Base-by-base conservation (phyloP, 2,797 vertebrate species). In the Anomalospiza imberbis region DNA sequence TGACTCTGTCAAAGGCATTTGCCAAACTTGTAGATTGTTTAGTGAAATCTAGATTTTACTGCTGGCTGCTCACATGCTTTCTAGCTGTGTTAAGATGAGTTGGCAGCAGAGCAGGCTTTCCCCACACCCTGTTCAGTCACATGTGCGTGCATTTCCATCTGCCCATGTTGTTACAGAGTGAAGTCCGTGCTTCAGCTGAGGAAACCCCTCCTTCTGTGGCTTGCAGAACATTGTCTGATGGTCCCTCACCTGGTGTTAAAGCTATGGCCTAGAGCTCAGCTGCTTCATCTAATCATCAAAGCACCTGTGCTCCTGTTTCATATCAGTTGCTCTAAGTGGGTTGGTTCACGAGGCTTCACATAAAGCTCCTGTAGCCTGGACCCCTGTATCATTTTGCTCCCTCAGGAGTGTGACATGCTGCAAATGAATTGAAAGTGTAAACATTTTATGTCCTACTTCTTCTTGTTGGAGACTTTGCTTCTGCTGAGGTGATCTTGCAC, bases 161-260 rank as follows among this genome's bases (percentile, higher is more conserved):
- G 36, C 44, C 18, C 1, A 0, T 22, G 25, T 45, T 12, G 6
- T 18, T 53, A 18, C 53, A 31, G 2, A 9, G 21, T 17, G 57
- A 86, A 9, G 17, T 32, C 42, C 1, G 0, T 50, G 65, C n/a
- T 17, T 22, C 9, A 26, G 31, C 42, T 82, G n/a, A 81, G 62
- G 28, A 74, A 88, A 48, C 14, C 20, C 12, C 28, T 44, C 60
- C 36, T 77, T 38, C 44, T 78, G 44, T 29, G 28, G 38, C 38
- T 38, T 22, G 12, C 81, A 60, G 45, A 68, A 26, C 38, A 40
- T 40, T 82, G 20, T 44, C 28, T 83, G 17, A 40, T 70, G 40
- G 31, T n/a, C 20, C 71, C 9, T 45, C 38, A 71, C 36, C 60
- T 88, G 61, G 63, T 40, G 47, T 55, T 73, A 83, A 79, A 89